Base-by-base conservation (phyloP, 1,140 invertebrate genomes). In the Calliphora vicina region DNA sequence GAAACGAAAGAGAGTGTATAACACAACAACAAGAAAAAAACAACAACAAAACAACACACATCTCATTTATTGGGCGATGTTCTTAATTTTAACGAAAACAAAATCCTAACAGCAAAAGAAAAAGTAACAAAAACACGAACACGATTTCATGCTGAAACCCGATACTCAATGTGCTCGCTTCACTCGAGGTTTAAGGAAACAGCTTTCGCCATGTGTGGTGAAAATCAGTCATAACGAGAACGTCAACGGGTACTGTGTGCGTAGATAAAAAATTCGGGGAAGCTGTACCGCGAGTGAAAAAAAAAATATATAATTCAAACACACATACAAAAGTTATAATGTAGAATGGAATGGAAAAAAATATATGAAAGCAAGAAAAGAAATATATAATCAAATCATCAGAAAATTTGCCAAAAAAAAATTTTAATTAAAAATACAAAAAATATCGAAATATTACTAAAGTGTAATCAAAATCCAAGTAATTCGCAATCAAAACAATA, bases 171-270 rank as follows among this genome's bases (percentile, higher is more conserved):
- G 20, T 67, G 20, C 61, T 67, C n/a, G 61, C 23, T 67, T 67
- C 25, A 67, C 61, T 67, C 61, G 61, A 67, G 17, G 20, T 45
- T 23, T 27, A 83, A 80, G 26, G 25, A 29, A 29, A 71, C 43
- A 71, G 76, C 76, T 74, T 61, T 78, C 26, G 76, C 74, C 74
- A 72, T 35, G 80, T 85, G 87, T 89, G 88, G 88, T 89, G 88
- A 89, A 88, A 88, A 86, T 90, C 88, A 90, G 89, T 90, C 88
- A 87, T 84, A 90, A 89, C 89, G 89, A 89, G 89, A 89, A 90
- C 89, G 89, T 90, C 89, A 89, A 89, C 88, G 89, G 89, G 88
- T 88, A 86, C 86, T 90, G 89, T 89, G 84, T 87, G 85, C 84
- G 85, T 86, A 84, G 26, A 61, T 50, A 43, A 42, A 57, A 84